phyloP scores from a whole-genome alignment of 1,140 invertebrate genomes.

The Stratiolaelaps scimitus region DNA sequence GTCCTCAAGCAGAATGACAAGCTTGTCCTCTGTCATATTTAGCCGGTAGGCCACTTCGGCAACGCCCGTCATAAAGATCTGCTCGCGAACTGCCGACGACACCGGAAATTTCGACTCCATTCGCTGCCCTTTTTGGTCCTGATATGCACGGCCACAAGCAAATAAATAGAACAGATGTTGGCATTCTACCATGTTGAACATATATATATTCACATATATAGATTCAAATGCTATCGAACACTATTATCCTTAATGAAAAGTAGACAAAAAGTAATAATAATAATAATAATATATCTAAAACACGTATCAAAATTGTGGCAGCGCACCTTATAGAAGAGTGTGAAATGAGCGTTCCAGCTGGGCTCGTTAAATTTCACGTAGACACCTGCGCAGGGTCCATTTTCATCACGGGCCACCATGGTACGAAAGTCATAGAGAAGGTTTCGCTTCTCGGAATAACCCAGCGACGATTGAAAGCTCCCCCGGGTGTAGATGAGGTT shows the following conservation, averaged over 20 bases:
- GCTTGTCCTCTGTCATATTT: neutral
- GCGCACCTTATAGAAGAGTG: slow-evolving; percentile 57
- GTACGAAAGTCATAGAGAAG: slow-evolving; percentile 74
- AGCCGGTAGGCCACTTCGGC: neutral
- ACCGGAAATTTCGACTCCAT: slow-evolving; percentile 18
- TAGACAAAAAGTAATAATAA: no score
- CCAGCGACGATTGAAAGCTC: slow-evolving; percentile 63
- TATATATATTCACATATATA: no score
- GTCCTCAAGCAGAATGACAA: slow-evolving; percentile 15
- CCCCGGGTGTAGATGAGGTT: slow-evolving; percentile 61
- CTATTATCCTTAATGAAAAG: no score
- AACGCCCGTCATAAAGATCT: neutral
- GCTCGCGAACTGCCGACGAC: neutral
- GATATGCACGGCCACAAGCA: neutral
- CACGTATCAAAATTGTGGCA: neutral
- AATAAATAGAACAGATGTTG: no score
- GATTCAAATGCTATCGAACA: no score
- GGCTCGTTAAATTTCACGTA: slow-evolving; percentile 57
- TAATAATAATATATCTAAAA: no score
- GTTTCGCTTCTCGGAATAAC: slow-evolving; percentile 73
- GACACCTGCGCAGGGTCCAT: slow-evolving; percentile 64
- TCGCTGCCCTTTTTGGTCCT: slow-evolving; percentile 18
- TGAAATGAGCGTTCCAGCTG: slow-evolving; percentile 51
- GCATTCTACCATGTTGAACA: no score
- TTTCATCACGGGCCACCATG: slow-evolving; percentile 60